Conservation (phyloP, 2,888 invertebrate genomes). For the Troilus luridus region DNA sequence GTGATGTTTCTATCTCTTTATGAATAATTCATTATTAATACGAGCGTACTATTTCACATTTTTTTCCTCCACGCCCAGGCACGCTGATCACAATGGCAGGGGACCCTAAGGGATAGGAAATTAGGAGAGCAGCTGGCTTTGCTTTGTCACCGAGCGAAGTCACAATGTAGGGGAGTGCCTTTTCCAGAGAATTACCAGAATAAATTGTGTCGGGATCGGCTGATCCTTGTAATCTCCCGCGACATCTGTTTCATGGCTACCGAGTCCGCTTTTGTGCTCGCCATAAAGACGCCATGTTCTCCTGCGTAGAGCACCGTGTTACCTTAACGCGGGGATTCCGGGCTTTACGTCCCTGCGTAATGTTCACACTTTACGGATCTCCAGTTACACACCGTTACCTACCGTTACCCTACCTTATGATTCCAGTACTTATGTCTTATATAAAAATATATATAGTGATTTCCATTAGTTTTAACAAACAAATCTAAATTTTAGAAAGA, state of each 20-base stretch:
- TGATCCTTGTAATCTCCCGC: slow-evolving; percentile 51
- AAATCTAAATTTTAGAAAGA: no score
- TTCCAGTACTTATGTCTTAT: no score
- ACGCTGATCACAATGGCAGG: slow-evolving; percentile 12
- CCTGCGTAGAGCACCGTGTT: background rate
- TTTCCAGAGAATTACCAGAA: slow-evolving; percentile 43
- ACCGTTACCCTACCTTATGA: no score
- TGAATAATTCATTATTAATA: slow-evolving; percentile 42
- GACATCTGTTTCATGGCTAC: slow-evolving; percentile 45
- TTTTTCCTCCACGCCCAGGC: background rate
- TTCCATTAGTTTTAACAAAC: no score
- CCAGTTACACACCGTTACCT: no score
- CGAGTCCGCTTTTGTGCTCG: background rate
- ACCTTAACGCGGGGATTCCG: background rate
- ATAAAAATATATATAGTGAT: no score
- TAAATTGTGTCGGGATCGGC: slow-evolving; percentile 45
- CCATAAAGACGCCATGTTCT: background rate
- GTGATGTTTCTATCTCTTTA: slow-evolving; percentile 49
- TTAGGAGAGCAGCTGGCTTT: background rate
- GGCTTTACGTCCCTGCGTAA: no score
- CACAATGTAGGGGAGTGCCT: slow-evolving; percentile 38
- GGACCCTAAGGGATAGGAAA: background rate
- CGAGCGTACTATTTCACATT: background rate
- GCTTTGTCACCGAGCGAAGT: background rate
- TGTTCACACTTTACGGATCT: no score